Evolutionary conservation across 1,140 invertebrate species (phyloP).

Genomic region (Rhagoletis zephyria): DNA sequence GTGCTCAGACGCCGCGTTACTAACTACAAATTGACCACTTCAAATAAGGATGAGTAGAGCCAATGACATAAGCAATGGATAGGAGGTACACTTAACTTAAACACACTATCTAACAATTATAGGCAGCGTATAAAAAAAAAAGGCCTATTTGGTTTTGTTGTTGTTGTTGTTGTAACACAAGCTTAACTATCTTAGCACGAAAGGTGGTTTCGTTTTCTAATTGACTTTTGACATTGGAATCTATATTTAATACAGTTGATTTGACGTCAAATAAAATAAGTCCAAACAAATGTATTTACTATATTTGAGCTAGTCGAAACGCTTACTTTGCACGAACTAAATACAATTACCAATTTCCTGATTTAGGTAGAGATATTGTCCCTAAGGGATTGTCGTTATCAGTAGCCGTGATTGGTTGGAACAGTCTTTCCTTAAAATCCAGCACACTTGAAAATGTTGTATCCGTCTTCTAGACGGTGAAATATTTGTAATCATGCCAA

Average conservation of each 20-base stretch:
- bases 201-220: background rate
- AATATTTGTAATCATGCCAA: too few species aligned
- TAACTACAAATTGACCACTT: background rate
- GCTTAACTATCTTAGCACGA: conserved; percentile 24
- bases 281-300: too few species aligned
- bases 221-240: conserved; percentile 1
- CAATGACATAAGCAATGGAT: background rate
- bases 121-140: background rate
- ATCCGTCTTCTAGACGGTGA: too few species aligned
- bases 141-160: background rate
- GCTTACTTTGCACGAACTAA: too few species aligned
- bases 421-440: too few species aligned
- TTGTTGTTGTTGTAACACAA: background rate
- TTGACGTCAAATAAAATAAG: background rate
- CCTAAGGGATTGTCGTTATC: too few species aligned
- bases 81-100: background rate
- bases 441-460: too few species aligned
- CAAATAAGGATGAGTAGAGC: background rate
- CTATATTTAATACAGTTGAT: background rate
- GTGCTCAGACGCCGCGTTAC: background rate
- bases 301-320: too few species aligned
- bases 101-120: background rate
- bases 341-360: too few species aligned
- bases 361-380: too few species aligned
- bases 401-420: too few species aligned